Evolutionary conservation across 2,888 invertebrate genomes (phyloP).

Genomic region (Cancer borealis): DNA sequence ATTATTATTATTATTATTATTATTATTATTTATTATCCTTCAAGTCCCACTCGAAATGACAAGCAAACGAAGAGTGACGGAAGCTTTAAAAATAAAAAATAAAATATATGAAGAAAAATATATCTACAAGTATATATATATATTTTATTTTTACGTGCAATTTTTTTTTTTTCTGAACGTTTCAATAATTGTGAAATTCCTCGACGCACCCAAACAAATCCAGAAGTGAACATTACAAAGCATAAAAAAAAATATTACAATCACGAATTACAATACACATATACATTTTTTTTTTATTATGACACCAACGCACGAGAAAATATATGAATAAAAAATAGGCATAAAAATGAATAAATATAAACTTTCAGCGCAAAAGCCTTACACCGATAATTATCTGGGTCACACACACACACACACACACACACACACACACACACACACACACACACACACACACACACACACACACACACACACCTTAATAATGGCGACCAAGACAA

Average conservation of each 20-base stretch:
- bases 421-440: neutral
- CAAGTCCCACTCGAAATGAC: neutral
- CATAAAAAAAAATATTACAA: neutral
- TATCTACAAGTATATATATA: too few relatives aligned
- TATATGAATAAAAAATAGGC: neutral
- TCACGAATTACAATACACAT: neutral
- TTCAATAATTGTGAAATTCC: too few relatives aligned
- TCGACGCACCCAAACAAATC: too few relatives aligned
- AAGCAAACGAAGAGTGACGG: neutral
- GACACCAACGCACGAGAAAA: neutral
- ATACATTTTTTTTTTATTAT: neutral
- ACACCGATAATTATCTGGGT: neutral
- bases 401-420: constrained; percentile 20
- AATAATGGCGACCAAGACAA: neutral
- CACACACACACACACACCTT: neutral
- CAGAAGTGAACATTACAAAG: neutral
- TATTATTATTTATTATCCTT: neutral
- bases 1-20: neutral
- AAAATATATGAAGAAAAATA: neutral
- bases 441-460: too few relatives aligned
- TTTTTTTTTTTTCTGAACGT: neutral
- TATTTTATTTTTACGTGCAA: too few relatives aligned
- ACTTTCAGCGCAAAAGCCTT: neutral
- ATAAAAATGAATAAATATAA: neutral
- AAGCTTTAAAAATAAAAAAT: neutral